Evolutionary conservation across 2,888 invertebrate species (phyloP), one percentile per base, ranked within the genome.

Genomic region (Eupithecia dodoneata): DNA sequence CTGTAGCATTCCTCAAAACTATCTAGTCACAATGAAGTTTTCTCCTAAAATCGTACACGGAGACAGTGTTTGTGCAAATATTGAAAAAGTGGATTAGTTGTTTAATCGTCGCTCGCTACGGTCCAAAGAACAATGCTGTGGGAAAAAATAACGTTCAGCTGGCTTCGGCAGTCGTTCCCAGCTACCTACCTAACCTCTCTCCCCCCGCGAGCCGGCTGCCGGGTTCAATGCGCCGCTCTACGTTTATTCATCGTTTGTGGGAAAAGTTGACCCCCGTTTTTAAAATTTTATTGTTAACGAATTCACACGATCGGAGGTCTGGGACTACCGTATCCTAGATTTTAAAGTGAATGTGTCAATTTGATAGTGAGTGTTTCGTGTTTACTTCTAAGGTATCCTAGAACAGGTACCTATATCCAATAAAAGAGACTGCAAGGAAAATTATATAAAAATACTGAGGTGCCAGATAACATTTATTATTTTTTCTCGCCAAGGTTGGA

Each of bases 131-230:
- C 94, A 94, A 94, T 94, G 95, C 94, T 95, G 95, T 95, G 95
- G 95, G 95, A 95, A 95, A 95, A 95, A 95, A 94, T 95, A 95
- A 95, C 95, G 95, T 95, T 93, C 95, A 95, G 94, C 95, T 94
- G 94, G 93, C 94, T 93, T 93, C 93, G 93, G 87, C 94, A 91
- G 91, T 93, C 94, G 94, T 94, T 94, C 94, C 93, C 94, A 93
- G 94, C 94, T 93, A 94, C 93, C 94, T 94, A 93, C 94, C 91
- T 89, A 88, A 87, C 91, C 90, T 89, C 93, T 88, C 93, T 92
- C 93, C 93, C 94, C 93, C 93, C 94, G 90, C 92, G 88, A 86
- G 89, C 90, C 91, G 91, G 92, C 93, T 93, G 91, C 94, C 92
- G 94, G 94, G 95, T 94, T 94, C 95, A 94, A 92, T 94, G 95